These are phyloP conservation scores for Rotaria sp. DNA, from an alignment of 2,888 invertebrate species.

Conservation along the genomic window DNA sequence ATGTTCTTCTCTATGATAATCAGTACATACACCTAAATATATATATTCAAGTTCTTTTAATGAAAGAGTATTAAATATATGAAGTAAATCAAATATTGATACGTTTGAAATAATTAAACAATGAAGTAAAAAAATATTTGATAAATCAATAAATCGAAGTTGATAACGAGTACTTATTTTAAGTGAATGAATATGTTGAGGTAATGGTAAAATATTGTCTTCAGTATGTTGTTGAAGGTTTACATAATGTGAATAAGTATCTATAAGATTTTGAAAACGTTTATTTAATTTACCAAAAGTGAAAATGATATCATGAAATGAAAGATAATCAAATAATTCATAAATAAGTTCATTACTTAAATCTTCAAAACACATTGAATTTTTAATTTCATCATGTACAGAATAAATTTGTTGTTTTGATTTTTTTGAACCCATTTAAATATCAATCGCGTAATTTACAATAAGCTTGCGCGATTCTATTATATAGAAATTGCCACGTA, in stretches of 20 bases:
- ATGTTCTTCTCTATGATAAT: not conserved
- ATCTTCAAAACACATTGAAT: too few relatives aligned
- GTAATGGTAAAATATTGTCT: not conserved
- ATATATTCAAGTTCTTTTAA: not conserved
- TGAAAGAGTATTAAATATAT: not conserved
- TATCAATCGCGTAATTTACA: too few relatives aligned
- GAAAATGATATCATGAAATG: too few relatives aligned
- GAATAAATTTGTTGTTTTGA: too few relatives aligned
- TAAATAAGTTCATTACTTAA: too few relatives aligned
- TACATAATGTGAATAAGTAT: not conserved
- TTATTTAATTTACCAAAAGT: not conserved
- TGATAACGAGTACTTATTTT: not conserved
- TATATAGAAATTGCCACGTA: too few relatives aligned
- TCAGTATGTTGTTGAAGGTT: not conserved
- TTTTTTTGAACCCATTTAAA: too few relatives aligned
- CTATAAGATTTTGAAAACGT: not conserved
- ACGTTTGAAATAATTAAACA: not conserved
- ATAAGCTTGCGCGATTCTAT: too few relatives aligned
- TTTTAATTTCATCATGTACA: too few relatives aligned
- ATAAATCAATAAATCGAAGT: not conserved
- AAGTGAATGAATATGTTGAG: not conserved
- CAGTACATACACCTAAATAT: too few relatives aligned
- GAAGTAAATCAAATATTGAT: not conserved
- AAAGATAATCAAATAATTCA: too few relatives aligned
- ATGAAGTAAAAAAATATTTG: not conserved